Percentiles rank a stretch among this genome's conserved stretches.
These are phyloP conservation scores for Diplolepis rosae DNA, from an alignment of 2,888 invertebrate genomes.

Conservation along the genomic window DNA sequence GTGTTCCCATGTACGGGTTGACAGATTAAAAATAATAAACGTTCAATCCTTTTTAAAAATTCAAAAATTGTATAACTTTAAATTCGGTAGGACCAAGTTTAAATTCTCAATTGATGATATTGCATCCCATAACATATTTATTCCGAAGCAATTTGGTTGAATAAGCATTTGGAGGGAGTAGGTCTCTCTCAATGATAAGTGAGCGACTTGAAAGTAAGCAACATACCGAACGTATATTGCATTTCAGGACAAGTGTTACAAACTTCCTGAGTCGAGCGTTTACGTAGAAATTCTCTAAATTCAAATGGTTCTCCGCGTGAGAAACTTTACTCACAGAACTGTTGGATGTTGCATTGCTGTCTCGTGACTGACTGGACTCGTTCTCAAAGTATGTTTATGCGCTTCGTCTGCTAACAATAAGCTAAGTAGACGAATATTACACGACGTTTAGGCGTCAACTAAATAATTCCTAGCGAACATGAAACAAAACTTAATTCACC, in stretches of 20 bases:
- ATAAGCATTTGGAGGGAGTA: neutral
- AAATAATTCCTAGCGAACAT: neutral
- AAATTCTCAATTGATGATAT: neutral
- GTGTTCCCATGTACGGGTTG: too few species aligned
- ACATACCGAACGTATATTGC: constrained; percentile 19
- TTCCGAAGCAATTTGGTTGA: neutral
- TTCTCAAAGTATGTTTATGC: neutral
- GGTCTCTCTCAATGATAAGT: constrained; percentile 4
- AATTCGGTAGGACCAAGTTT: too few species aligned
- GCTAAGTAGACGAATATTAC: neutral
- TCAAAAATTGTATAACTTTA: too few species aligned
- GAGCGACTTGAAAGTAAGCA: constrained; percentile 4
- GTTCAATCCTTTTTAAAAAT: too few species aligned
- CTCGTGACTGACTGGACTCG: constrained; percentile 10
- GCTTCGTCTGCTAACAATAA: neutral
- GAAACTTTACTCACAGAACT: constrained; percentile 12
- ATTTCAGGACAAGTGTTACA: constrained; percentile 9
- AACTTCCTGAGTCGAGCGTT: constrained; percentile 1
- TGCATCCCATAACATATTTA: neutral
- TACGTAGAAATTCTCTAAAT: constrained; percentile 13
- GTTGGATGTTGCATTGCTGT: neutral
- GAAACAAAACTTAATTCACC: neutral
- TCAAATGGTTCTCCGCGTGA: constrained; percentile 3
- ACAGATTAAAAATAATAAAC: too few species aligned
- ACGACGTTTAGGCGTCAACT: neutral